phyloP scores from a whole-genome alignment of 2,797 vertebrate genomes.

The Emydoidea blandingii region DNA sequence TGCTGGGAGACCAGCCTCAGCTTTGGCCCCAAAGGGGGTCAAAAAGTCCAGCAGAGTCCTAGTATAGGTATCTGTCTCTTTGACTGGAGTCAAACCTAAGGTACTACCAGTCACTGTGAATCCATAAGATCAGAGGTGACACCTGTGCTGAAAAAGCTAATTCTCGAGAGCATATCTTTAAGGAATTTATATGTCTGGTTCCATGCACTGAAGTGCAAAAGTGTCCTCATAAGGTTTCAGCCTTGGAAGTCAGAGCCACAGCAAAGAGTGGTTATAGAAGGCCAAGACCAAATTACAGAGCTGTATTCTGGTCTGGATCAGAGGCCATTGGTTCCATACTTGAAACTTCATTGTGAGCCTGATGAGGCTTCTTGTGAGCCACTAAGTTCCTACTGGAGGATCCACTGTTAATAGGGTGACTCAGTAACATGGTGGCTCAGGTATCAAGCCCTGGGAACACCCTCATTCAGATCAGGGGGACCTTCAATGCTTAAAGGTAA shows the following conservation, averaged over 20 bases:
- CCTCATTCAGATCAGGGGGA: neutral
- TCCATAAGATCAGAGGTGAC: neutral
- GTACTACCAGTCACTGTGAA: neutral
- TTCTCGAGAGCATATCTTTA: neutral
- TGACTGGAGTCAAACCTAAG: neutral
- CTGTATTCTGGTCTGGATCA: neutral
- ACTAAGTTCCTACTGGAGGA: neutral
- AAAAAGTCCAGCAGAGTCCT: neutral
- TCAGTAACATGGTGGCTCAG: neutral
- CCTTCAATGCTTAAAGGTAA: too few relatives aligned
- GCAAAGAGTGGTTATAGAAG: neutral
- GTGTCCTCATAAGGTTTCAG: too few relatives aligned
- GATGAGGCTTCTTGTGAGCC: neutral
- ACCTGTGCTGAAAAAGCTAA: neutral
- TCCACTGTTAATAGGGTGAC: neutral
- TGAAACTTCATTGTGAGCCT: neutral
- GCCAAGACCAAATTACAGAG: neutral
- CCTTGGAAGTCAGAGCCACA: neutral
- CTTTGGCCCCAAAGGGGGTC: neutral
- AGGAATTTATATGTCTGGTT: neutral
- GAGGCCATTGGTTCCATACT: neutral
- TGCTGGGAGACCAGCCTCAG: neutral
- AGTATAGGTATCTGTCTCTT: neutral
- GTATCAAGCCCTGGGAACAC: neutral
- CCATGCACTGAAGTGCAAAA: neutral